A percentile compares a stretch with the other conserved stretches of the same genome.
These are phyloP conservation scores for Lepetodrilus schrolli DNA, from an alignment of 2,888 invertebrate genomes.

Conservation along the genomic window DNA sequence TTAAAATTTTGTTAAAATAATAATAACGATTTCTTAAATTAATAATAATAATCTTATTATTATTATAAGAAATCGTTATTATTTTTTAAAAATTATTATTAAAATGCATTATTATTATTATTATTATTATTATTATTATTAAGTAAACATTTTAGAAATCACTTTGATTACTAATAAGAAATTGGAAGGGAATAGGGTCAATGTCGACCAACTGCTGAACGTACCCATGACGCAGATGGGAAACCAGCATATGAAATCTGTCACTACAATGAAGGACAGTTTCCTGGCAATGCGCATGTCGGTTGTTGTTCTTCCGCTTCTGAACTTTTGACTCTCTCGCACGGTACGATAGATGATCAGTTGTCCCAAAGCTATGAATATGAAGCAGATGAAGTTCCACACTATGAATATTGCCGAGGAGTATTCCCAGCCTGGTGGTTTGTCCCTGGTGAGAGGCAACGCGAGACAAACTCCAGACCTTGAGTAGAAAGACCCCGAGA, in stretches of 20 bases:
- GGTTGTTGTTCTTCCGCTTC: slow-evolving; percentile 36
- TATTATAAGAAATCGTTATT: too few relatives aligned
- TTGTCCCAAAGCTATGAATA: slow-evolving; percentile 68
- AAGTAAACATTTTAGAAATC: too few relatives aligned
- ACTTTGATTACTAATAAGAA: too few relatives aligned
- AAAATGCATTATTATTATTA: too few relatives aligned
- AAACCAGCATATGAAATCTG: slow-evolving; percentile 67
- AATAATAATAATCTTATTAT: too few relatives aligned
- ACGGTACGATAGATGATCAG: slow-evolving; percentile 66
- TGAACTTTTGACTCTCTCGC: slow-evolving; percentile 9
- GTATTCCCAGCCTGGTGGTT: slow-evolving; percentile 72
- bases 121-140: too few relatives aligned
- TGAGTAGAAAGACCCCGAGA: slow-evolving; percentile 59
- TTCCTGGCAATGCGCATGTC: slow-evolving; percentile 60
- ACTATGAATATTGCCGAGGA: slow-evolving; percentile 69
- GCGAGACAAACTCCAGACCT: slow-evolving; percentile 70
- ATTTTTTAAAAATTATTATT: too few relatives aligned
- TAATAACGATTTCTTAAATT: too few relatives aligned
- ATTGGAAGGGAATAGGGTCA: too few relatives aligned
- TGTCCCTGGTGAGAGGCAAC: slow-evolving; percentile 69
- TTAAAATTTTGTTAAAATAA: too few relatives aligned
- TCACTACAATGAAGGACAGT: slow-evolving; percentile 64
- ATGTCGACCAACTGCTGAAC: too few relatives aligned
- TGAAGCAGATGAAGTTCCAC: slow-evolving; percentile 66
- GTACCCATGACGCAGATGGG: slow-evolving; percentile 43